These are phyloP conservation scores for Lutjanus erythropterus DNA, from an alignment of 2,113 vertebrate genomes.

Conservation along the genomic window DNA sequence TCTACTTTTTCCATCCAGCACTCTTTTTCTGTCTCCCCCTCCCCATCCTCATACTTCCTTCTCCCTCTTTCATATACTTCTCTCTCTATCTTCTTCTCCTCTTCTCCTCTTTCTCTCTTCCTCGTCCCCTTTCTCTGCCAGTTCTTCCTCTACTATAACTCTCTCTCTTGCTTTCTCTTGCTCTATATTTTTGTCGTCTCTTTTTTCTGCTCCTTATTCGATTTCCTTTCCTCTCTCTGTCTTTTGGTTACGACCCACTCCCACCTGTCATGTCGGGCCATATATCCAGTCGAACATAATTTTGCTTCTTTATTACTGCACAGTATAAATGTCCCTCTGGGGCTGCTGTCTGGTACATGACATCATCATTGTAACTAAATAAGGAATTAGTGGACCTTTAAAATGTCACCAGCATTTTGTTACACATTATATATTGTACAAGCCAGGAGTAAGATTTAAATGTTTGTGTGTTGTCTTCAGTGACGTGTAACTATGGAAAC, in stretches of 20 bases:
- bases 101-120: not conserved
- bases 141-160: not conserved
- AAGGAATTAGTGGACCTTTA: not conserved
- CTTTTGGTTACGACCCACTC: too few relatives aligned
- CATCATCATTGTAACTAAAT: not conserved
- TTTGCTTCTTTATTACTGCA: not conserved
- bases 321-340: not conserved
- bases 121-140: not conserved
- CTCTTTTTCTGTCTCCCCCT: too few relatives aligned
- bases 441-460: not conserved
- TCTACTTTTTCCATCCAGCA: not conserved
- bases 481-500: constrained; percentile 99
- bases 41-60: not conserved
- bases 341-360: not conserved
- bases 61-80: not conserved
- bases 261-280: not conserved
- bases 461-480: constrained; percentile 81
- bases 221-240: not conserved
- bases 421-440: not conserved
- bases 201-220: too few relatives aligned
- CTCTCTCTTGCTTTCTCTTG: not conserved
- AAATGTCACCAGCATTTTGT: not conserved
- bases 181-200: not conserved
- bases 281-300: not conserved
- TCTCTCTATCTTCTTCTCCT: not conserved